Percentiles rank a stretch among this genome's conserved stretches.
These are phyloP conservation scores for Bombylius major DNA, from an alignment of 2,888 invertebrate species.

Conservation along the genomic window DNA sequence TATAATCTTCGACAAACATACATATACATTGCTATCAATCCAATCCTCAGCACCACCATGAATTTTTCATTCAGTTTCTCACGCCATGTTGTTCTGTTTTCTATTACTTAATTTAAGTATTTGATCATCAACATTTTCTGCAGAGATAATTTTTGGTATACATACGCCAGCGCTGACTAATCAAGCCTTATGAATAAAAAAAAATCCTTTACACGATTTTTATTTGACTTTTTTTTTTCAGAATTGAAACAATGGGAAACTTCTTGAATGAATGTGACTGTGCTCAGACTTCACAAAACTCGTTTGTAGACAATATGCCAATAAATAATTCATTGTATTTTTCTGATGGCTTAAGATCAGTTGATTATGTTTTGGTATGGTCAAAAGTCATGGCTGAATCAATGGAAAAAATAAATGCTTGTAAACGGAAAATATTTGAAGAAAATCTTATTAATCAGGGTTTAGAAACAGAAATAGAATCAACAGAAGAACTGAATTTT, in stretches of 20 bases:
- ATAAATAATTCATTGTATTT: slow-evolving; percentile 45
- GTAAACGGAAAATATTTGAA: slow-evolving; percentile 52
- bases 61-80: no score
- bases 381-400: slow-evolving; percentile 45
- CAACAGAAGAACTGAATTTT: slow-evolving; percentile 59
- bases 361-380: slow-evolving; percentile 72
- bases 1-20: no score
- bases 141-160: no score
- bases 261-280: slow-evolving; percentile 3
- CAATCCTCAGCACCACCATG: no score
- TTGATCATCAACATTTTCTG: no score
- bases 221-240: neutral
- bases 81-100: no score
- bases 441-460: slow-evolving; percentile 60
- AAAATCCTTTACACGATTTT: neutral
- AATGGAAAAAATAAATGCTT: slow-evolving; percentile 30
- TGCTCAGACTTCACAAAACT: slow-evolving; percentile 10
- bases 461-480: slow-evolving; percentile 57
- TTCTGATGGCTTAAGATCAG: slow-evolving; percentile 54
- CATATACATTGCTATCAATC: no score
- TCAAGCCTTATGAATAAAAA: no score
- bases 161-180: no score
- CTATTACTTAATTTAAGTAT: no score
- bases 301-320: slow-evolving; percentile 7
- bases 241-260: slow-evolving; percentile 3